phyloP scores from a whole-genome alignment of 2,888 invertebrate species.

The Xestia c-nigrum region DNA sequence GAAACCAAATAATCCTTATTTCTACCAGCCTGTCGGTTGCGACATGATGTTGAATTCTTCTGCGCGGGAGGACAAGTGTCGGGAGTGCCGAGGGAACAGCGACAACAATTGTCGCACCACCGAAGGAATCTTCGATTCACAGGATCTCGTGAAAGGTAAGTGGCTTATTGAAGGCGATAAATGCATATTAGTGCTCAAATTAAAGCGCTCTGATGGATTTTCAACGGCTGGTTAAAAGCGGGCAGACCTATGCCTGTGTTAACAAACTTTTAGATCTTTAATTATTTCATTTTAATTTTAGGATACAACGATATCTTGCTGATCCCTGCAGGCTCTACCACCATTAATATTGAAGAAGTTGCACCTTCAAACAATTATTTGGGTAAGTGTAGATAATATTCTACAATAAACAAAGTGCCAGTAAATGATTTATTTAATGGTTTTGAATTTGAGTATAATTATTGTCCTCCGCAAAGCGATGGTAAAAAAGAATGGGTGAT shows the following conservation, averaged over 20 bases:
- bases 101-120: slow-evolving; percentile 96
- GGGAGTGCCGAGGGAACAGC: slow-evolving; percentile 98
- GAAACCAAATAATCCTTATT: not conserved
- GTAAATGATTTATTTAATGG: not conserved
- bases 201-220: not conserved
- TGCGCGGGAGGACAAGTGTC: slow-evolving; percentile 96
- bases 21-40: slow-evolving; percentile 95
- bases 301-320: slow-evolving; percentile 98
- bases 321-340: slow-evolving; percentile 98
- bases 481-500: not conserved
- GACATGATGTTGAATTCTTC: slow-evolving; percentile 98
- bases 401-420: not conserved
- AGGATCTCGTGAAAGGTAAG: slow-evolving; percentile 94
- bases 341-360: slow-evolving; percentile 95
- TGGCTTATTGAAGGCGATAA: not conserved
- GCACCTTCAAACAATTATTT: slow-evolving; percentile 97
- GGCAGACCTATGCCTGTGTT: not conserved
- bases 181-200: not conserved
- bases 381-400: slow-evolving; percentile 88
- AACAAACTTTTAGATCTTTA: not conserved
- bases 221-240: not conserved
- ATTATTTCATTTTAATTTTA: slow-evolving; percentile 75
- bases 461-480: not conserved
- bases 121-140: slow-evolving; percentile 92
- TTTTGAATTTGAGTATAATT: not conserved